A percentile compares a stretch with the other conserved stretches of the same genome.
phyloP scores from a whole-genome alignment of 2,113 vertebrate species.

The Xyrauchen texanus region DNA sequence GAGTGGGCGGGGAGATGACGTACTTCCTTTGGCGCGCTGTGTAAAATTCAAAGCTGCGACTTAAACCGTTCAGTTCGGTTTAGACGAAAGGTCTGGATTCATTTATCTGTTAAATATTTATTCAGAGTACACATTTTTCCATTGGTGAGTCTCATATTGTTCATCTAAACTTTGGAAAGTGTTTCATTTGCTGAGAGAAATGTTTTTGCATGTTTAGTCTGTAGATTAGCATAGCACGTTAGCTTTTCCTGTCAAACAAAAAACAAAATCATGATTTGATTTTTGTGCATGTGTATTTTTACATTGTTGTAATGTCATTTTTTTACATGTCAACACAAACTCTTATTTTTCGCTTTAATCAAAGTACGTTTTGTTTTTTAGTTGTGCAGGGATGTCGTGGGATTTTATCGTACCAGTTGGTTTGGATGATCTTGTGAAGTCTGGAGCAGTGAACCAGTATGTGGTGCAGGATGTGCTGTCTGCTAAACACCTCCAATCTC shows the following conservation, averaged over 20 bases:
- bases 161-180: background rate
- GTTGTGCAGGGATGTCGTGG: constrained; percentile 71
- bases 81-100: background rate
- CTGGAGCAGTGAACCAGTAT: constrained; percentile 82
- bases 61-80: constrained; percentile 2
- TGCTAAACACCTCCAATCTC: constrained; percentile 70
- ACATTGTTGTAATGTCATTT: background rate
- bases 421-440: constrained; percentile 80
- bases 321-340: background rate
- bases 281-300: too few species aligned
- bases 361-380: too few species aligned
- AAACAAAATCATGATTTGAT: too few species aligned
- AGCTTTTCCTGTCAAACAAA: background rate
- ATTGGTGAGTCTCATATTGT: background rate
- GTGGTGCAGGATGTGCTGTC: constrained; percentile 84
- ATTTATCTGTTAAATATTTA: background rate
- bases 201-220: background rate
- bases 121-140: background rate
- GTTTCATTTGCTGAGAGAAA: background rate
- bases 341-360: too few species aligned
- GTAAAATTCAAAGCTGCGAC: constrained; percentile 48
- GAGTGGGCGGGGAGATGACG: constrained; percentile 33
- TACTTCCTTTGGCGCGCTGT: constrained; percentile 55
- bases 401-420: constrained; percentile 84
- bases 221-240: constrained; percentile 7